Conservation (phyloP, 2,113 vertebrate species). For the Grammomys dolichurus region DNA sequence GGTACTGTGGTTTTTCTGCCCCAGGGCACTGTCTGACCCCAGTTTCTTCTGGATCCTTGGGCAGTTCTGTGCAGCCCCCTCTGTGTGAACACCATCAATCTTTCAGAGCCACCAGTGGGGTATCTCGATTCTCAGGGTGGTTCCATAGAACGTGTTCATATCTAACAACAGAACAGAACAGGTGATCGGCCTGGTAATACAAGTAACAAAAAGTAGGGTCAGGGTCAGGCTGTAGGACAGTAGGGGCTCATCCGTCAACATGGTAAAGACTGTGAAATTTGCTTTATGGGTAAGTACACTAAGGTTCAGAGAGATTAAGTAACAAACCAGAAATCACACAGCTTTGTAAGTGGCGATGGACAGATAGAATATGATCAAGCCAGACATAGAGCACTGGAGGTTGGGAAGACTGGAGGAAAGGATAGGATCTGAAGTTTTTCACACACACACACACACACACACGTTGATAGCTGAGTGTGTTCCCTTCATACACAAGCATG, state of each 20-base stretch:
- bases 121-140: not conserved
- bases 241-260: not conserved
- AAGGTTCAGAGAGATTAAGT: not conserved
- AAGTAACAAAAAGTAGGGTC: accelerated
- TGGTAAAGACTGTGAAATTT: accelerated
- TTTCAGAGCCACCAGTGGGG: not conserved
- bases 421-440: not conserved
- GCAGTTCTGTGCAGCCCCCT: not conserved
- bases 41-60: not conserved
- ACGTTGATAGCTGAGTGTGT: not conserved
- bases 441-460: not conserved
- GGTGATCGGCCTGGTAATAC: not conserved
- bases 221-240: not conserved
- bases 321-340: not conserved
- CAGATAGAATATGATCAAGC: not conserved
- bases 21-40: not conserved
- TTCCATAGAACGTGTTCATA: not conserved
- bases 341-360: not conserved
- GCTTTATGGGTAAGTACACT: not conserved
- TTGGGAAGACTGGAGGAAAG: no score
- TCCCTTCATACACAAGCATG: not conserved
- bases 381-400: not conserved
- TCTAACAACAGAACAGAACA: not conserved
- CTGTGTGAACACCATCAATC: not conserved
- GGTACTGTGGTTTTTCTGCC: not conserved